Evolutionary conservation across 2,113 vertebrate species (phyloP), one percentile per base, ranked within the genome.

Genomic region (Laterallus jamaicensis): DNA sequence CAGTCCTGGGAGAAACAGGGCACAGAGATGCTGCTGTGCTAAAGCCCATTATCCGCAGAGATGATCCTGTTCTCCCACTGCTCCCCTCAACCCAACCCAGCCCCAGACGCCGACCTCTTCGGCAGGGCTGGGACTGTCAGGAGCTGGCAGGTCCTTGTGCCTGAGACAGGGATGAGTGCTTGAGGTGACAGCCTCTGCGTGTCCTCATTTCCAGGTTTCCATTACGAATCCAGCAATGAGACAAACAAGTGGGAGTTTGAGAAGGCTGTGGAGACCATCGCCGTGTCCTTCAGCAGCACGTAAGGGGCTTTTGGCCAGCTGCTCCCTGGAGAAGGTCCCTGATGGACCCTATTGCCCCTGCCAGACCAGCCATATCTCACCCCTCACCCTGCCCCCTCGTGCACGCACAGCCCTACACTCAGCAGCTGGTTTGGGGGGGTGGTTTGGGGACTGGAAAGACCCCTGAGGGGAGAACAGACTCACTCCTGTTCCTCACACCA

Each of bases 281-380:
- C 99, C 0, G 99, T 99, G n/a, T 99, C 99, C 82, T 99, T 99
- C 97, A 99, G 99, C 95, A 98, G 98, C 99, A 99, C 98, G 99
- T 99, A 97, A 98, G 99, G 96, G 12, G 6, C 8, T 31, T 11
- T 4, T 22, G 63, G 60, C 18, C 56, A 26, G 12, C 16, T 2
- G 1, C 15, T 7, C 54, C 68, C 54, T 0, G 1, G 8, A 19
- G 59, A 22, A 55, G 42, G 19, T 28, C 21, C 60, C 12, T 4
- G 3, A 14, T 1, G 9, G 56, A 11, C 6, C 47, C 14, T 32
- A 3, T 16, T 1, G 1, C 9, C 66, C 69, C 24, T 12, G 0
- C 24, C n/a, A 37, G 35, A 37, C 28, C 7, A 55, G 60, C 31
- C 73, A 22, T 22, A 5, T 15, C 78, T 6, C 44, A 11, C 5